Evolutionary conservation across 2,113 vertebrate genomes (phyloP).

Genomic region (Hiodon alosoides): DNA sequence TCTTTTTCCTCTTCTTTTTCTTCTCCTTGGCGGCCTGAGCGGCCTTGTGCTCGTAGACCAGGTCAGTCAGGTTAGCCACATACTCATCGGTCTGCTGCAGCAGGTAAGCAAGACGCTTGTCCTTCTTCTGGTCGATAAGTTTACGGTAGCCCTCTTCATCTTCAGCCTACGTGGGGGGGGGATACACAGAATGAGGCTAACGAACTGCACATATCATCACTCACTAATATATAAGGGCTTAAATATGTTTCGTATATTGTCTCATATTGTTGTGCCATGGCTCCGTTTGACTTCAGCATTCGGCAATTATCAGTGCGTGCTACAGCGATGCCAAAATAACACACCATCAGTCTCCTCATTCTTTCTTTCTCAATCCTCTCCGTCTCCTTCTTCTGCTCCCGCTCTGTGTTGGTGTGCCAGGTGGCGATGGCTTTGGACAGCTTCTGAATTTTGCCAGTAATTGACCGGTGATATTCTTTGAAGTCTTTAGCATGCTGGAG

Average conservation of each 20-base stretch:
- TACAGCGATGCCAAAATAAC: constrained; percentile 21
- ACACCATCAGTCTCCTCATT: constrained; percentile 95
- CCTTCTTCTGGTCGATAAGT: constrained; percentile 96
- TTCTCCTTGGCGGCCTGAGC: constrained; percentile 97
- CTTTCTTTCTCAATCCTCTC: constrained; percentile 97
- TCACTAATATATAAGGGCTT: too few relatives aligned
- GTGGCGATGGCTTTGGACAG: constrained; percentile 88
- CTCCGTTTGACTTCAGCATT: neutral
- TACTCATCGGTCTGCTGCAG: constrained; percentile 97
- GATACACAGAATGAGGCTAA: neutral
- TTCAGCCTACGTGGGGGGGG: constrained; percentile 71
- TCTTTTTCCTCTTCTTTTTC: constrained; percentile 84
- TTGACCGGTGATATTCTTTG: constrained; percentile 93
- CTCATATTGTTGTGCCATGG: too few relatives aligned
- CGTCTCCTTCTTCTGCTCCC: constrained; percentile 96
- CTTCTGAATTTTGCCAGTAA: constrained; percentile 93
- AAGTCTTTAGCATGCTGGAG: constrained; percentile 98
- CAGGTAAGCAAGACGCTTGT: constrained; percentile 89
- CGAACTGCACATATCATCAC: too few relatives aligned
- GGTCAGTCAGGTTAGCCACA: constrained; percentile 91
- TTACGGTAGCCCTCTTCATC: constrained; percentile 97
- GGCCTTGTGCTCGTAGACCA: constrained; percentile 96
- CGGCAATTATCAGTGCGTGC: neutral
- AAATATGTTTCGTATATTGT: too few relatives aligned
- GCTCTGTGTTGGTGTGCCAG: constrained; percentile 96